phyloP scores from a whole-genome alignment of 1,140 invertebrate species.

The Cotesia glomerata region DNA sequence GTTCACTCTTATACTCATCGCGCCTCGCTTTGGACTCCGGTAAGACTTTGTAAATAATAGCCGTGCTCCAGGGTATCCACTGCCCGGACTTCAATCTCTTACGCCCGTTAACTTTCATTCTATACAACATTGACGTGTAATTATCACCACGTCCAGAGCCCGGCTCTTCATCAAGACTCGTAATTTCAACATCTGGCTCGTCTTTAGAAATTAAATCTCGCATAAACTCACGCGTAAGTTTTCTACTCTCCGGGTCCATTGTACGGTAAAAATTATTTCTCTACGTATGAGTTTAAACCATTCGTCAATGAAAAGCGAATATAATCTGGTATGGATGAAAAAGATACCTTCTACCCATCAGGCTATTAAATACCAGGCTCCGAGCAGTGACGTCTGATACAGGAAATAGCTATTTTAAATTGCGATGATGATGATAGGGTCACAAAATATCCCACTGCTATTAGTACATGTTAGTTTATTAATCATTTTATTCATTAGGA shows the following conservation, averaged over 20 bases:
- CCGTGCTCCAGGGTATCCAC: slow-evolving; percentile 65
- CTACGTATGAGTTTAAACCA: not conserved
- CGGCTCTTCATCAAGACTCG: slow-evolving; percentile 65
- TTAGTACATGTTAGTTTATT: slow-evolving; percentile 51
- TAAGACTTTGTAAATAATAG: slow-evolving; percentile 74
- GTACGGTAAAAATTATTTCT: not conserved
- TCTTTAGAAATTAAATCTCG: slow-evolving; percentile 56
- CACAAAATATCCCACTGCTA: slow-evolving; percentile 44
- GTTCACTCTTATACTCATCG: slow-evolving; percentile 73
- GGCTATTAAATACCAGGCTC: not conserved
- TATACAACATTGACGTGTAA: slow-evolving; percentile 75
- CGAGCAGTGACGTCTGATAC: slow-evolving; percentile 45
- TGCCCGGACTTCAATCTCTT: slow-evolving; percentile 55
- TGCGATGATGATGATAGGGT: slow-evolving; percentile 40
- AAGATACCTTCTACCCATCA: not conserved
- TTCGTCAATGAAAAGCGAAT: not conserved
- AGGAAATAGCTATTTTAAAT: slow-evolving; percentile 61
- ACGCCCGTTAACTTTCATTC: slow-evolving; percentile 67
- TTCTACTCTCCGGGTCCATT: slow-evolving; percentile 30
- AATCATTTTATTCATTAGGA: slow-evolving; percentile 40
- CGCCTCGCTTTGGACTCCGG: slow-evolving; percentile 69
- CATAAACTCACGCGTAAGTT: slow-evolving; percentile 50
- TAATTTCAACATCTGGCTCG: slow-evolving; percentile 56
- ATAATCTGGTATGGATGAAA: not conserved
- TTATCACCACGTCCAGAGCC: slow-evolving; percentile 75